Base-by-base conservation (phyloP, 2,797 vertebrate genomes). In the Graptemys geographica region DNA sequence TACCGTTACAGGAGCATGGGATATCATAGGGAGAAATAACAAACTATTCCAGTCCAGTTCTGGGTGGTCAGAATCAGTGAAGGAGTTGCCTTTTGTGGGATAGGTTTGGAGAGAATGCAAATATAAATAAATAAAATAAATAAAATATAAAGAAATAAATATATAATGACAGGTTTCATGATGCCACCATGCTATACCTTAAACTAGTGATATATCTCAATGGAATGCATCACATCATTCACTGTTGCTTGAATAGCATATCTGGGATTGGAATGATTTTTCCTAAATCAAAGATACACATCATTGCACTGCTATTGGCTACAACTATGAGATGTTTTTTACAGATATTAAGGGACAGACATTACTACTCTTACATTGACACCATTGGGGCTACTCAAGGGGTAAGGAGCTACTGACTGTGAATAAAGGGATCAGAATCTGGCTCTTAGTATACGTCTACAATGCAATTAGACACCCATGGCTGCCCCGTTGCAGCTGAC, bases 351-450 rank as follows among this genome's bases (percentile, higher is more conserved):
- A 59, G 57, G 57, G 12, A 59, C 57, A 59, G 57, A 31, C 13
- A 31, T 59, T 31, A 31, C 11, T 31, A 31, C 5, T 31, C 28
- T 59, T 28, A 59, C 12, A 59, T 15, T 31, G 28, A 59, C n/a
- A 55, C 41, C 51, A 86, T 37, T 8, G 37, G 82, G 41, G 19
- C 5, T 83, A 5, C 28, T 74, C 0, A 0, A 25, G 13, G 79
- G 78, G 23, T 83, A 79, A 83, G 47, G 51, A 84, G 3, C 33
- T 93, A 56, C 15, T 49, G 16, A 83, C 37, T 80, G 41, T 25
- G 8, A 80, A 33, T 27, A 44, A 91, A 55, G 12, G 33, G 25
- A 21, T n/a, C 56, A 27, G 19, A 59, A 62, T 76, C 57, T 90
- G 16, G 9, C 57, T 86, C 49, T 94, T 80, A 90, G 57, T 31